Evolutionary conservation across 2,113 vertebrate genomes (phyloP).

Genomic region (Delphinus delphis): DNA sequence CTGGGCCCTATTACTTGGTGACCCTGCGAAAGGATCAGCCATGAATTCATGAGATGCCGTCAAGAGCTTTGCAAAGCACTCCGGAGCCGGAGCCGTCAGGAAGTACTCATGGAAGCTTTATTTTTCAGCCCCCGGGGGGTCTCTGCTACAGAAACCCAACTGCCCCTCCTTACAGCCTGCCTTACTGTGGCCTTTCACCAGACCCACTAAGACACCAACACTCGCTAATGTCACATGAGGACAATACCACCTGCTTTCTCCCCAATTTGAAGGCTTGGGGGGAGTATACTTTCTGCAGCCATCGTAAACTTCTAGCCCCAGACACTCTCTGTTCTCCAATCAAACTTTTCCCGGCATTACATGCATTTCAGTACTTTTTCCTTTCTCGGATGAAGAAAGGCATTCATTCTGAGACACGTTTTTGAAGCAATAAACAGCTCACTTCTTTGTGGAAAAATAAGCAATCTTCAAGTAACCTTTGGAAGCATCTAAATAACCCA

Average conservation of each 20-base stretch:
- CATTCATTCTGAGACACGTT: conserved; percentile 41
- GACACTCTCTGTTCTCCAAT: neutral
- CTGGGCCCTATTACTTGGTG: neutral
- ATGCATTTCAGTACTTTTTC: neutral
- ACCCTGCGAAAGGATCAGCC: neutral
- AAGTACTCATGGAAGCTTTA: neutral
- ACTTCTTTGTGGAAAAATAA: conserved; percentile 71
- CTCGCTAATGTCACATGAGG: neutral
- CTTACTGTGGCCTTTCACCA: neutral
- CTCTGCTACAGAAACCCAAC: neutral
- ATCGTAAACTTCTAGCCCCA: neutral
- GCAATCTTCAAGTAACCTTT: conserved; percentile 62
- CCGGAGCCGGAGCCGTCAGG: neutral
- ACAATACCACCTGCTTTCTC: neutral
- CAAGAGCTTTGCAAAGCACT: neutral
- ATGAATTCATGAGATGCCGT: neutral
- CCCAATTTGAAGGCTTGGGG: neutral
- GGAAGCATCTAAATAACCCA: conserved; percentile 66
- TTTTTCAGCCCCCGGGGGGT: neutral
- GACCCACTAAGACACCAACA: neutral
- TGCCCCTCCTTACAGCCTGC: neutral
- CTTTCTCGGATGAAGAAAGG: conserved; percentile 26
- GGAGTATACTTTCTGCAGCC: neutral
- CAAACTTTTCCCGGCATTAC: neutral
- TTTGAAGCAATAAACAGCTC: conserved; percentile 63